Evolutionary conservation across 1,140 invertebrate species (phyloP), one percentile per base, ranked within the genome.

Genomic region (Batillaria attramentaria): DNA sequence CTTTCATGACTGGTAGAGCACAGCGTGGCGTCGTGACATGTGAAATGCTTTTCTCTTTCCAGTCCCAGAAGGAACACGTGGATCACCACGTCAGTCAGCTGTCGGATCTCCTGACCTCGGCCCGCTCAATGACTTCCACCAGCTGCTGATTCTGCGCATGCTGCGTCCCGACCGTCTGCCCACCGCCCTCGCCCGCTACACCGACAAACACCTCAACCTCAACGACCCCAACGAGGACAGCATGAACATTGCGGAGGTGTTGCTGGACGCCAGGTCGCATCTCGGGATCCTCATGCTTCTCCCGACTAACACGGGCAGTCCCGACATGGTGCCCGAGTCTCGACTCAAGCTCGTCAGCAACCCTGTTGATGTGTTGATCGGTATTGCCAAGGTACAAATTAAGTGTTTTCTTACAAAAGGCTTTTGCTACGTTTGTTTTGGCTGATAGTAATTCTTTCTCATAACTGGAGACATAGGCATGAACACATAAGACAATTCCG

Each of bases 71-170:
- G 39, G 39, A 28, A 70, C 68, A 10, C 41, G 68, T 28, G 68
- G 68, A 5, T 46, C 68, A 4, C 28, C 2, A 39, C 68, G 33
- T 6, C 33, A 60, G 24, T 31, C 16, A 8, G 24, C 13, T 3
- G 28, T 35, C n/a, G 54, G 73, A 13, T 28, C 37, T 24, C 85
- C 85, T 8, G 86, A 89, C 76, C 79, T 86, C 13, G 85, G 86
- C 20, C 84, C 82, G 5, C 79, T 89, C 60, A 84, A 85, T 54
- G 89, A 90, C 70, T 89, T 90, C 83, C 89, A 90, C 75, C 87
- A 87, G 39, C 84, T 90, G 13, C 77, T 90, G 20, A 72, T 90
- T 4, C 62, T 90, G n/a, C 85, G 89, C n/a, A 89, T 90, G 86
- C 81, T 90, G 28, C 79, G 89, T 24, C 89, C 88, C 20, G 89